Evolutionary conservation across 2,797 vertebrate species (phyloP).

Genomic region (Myotis myotis): DNA sequence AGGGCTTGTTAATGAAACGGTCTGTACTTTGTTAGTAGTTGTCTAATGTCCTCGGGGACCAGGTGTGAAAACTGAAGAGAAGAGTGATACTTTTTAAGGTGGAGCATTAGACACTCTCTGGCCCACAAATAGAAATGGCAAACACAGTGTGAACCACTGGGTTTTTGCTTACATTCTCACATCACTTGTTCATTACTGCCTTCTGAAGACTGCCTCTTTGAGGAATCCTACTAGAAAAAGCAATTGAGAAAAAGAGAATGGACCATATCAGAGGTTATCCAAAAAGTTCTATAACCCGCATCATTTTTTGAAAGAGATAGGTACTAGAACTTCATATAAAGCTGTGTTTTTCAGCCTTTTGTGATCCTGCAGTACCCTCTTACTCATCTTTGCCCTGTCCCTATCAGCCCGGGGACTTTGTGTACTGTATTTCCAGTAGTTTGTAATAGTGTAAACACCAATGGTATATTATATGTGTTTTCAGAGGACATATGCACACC

Average conservation of each 20-base stretch:
- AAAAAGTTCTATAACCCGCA: background rate
- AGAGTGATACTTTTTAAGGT: background rate
- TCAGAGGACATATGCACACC: background rate
- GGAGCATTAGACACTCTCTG: background rate
- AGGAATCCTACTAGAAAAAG: background rate
- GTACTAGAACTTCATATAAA: background rate
- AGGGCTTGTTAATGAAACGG: background rate
- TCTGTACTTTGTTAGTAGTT: background rate
- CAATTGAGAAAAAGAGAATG: background rate
- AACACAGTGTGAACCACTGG: background rate
- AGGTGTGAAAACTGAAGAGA: background rate
- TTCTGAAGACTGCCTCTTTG: background rate
- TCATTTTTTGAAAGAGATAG: background rate
- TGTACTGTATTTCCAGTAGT: background rate
- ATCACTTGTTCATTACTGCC: background rate
- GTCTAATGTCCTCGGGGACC: background rate
- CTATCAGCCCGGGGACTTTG: background rate
- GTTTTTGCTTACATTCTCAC: background rate
- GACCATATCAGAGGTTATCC: background rate
- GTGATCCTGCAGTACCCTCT: background rate
- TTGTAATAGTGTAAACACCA: background rate
- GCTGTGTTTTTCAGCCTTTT: background rate
- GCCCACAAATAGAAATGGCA: background rate
- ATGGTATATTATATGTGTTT: background rate
- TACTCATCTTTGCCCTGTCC: background rate